A percentile compares a stretch with the other conserved stretches of the same genome.
phyloP scores from a whole-genome alignment of 2,797 vertebrate species.

The Eidolon dupreanum region DNA sequence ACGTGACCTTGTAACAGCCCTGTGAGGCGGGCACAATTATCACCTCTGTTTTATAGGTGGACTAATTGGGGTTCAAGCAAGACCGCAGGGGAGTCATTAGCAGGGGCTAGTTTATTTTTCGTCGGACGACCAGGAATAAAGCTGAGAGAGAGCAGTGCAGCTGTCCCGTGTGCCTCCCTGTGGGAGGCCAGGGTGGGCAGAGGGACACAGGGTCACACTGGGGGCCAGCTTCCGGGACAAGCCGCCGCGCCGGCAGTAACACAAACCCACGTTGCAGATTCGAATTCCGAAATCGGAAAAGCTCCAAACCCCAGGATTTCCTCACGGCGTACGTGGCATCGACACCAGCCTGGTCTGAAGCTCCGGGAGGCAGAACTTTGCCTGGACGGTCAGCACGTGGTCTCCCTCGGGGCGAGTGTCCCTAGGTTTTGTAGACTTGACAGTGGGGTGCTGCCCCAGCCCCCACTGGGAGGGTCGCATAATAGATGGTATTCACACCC shows the following conservation, averaged over 20 bases:
- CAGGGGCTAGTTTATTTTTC: neutral
- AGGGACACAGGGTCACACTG: fast-evolving
- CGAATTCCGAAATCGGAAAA: neutral
- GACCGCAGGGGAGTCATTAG: neutral
- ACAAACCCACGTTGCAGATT: fast-evolving
- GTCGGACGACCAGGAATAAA: neutral
- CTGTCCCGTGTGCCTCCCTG: fast-evolving
- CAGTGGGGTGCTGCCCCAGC: fast-evolving
- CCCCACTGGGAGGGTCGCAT: neutral
- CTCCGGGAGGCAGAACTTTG: fast-evolving
- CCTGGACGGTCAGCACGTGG: neutral
- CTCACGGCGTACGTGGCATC: neutral
- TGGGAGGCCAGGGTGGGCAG: neutral
- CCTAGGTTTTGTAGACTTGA: neutral
- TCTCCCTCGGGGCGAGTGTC: no score
- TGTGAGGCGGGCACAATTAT: fast-evolving
- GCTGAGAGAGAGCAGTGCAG: neutral
- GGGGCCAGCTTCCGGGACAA: neutral
- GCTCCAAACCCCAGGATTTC: neutral
- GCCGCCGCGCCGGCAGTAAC: fast-evolving
- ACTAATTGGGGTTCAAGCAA: fast-evolving
- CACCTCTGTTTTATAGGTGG: fast-evolving
- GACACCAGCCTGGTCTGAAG: neutral
- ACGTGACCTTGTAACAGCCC: neutral
- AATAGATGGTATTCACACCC: neutral